These are phyloP conservation scores for Myotis lucifugus DNA, from an alignment of 2,113 vertebrate genomes.

Conservation along the genomic window DNA sequence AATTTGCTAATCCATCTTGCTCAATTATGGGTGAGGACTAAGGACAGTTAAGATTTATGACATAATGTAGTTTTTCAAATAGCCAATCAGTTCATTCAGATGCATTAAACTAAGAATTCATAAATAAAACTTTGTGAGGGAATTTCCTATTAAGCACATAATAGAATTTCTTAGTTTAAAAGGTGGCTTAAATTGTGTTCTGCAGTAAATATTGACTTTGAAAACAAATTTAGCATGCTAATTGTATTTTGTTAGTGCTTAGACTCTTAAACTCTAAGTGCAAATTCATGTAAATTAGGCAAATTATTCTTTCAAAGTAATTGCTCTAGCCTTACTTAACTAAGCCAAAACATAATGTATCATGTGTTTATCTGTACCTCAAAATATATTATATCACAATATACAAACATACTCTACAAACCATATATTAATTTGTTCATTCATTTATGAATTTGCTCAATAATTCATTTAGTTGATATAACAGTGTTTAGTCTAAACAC, in stretches of 20 bases:
- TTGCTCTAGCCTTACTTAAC: not conserved
- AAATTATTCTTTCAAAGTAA: conserved; percentile 55
- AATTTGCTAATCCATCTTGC: not conserved
- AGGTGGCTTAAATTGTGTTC: conserved; percentile 42
- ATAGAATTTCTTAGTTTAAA: conserved; percentile 23
- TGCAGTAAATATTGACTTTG: conserved; percentile 42
- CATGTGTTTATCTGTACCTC: not conserved
- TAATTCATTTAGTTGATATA: not conserved
- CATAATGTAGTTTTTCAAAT: not conserved
- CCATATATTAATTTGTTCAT: not conserved
- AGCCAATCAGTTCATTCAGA: not conserved
- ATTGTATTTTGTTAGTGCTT: conserved; percentile 5
- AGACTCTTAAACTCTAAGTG: conserved; percentile 8
- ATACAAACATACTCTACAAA: not conserved
- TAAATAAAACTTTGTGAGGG: not conserved
- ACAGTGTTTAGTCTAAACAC: not conserved
- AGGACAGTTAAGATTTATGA: not conserved
- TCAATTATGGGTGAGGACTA: not conserved
- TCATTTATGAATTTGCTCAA: not conserved
- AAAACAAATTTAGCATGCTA: not conserved
- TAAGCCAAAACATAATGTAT: not conserved
- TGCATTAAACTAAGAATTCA: not conserved
- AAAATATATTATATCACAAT: not conserved
- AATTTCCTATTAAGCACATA: not conserved
- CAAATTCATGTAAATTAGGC: conserved; percentile 52